A percentile compares a stretch with the other conserved stretches of the same genome.
Conservation (phyloP, 2,113 vertebrate species). For the Saguinus midas region DNA sequence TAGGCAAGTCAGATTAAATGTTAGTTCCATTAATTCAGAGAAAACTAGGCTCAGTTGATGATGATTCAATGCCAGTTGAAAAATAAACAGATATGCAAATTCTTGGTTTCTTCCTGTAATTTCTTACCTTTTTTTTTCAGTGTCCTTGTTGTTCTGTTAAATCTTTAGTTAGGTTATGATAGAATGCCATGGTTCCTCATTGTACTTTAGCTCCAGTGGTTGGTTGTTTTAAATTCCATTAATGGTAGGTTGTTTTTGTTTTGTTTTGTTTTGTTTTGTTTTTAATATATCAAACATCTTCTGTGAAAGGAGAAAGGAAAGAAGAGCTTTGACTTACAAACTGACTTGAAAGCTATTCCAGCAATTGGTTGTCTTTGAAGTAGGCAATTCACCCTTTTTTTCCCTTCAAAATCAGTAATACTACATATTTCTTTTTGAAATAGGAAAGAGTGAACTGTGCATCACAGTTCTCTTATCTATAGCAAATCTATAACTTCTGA, state of each 20-base stretch:
- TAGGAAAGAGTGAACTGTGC: neutral
- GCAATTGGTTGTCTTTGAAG: neutral
- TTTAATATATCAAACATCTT: neutral
- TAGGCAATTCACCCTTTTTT: neutral
- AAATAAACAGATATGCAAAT: conserved; percentile 29
- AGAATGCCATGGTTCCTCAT: neutral
- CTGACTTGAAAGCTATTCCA: neutral
- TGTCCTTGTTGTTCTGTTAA: conserved; percentile 14
- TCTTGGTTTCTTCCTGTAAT: neutral
- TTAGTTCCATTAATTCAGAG: conserved; percentile 46
- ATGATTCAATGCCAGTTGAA: conserved; percentile 38
- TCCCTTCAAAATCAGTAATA: neutral
- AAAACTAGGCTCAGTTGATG: neutral
- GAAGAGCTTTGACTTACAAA: neutral
- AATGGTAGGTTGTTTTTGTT: neutral
- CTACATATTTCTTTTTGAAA: conserved; percentile 32
- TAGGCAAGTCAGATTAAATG: conserved; percentile 45
- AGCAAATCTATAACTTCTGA: neutral
- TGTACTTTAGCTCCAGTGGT: neutral
- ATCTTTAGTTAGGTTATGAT: conserved; percentile 11
- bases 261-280: too few relatives aligned
- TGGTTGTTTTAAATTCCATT: conserved; percentile 19
- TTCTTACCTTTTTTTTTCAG: neutral
- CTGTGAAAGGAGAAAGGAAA: neutral
- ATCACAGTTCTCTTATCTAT: neutral